These are phyloP conservation scores for Charaxes varanes DNA, from an alignment of 1,140 invertebrate genomes.

Conservation along the genomic window DNA sequence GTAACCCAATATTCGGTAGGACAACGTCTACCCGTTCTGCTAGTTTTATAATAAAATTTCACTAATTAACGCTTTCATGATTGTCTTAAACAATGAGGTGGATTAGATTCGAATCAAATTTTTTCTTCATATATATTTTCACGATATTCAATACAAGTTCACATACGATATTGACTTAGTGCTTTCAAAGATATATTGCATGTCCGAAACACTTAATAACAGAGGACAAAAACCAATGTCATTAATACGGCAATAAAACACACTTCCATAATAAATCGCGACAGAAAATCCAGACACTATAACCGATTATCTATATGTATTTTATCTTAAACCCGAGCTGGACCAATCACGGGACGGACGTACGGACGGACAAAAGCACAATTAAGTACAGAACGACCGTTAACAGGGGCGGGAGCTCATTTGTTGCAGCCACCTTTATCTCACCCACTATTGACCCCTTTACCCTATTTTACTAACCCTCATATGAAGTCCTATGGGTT, in stretches of 20 bases:
- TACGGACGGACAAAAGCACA: constrained; percentile 64
- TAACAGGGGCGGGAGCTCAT: constrained; percentile 62
- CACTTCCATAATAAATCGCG: constrained; percentile 13
- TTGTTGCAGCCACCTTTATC: constrained; percentile 70
- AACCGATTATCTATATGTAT: constrained; percentile 32
- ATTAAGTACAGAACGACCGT: constrained; percentile 64
- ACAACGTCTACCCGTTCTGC: no score
- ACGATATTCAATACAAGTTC: no score
- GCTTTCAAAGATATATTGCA: no score
- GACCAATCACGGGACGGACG: constrained; percentile 41
- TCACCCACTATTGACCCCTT: constrained; percentile 66
- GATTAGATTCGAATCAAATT: no score
- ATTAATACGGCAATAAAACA: constrained; percentile 17
- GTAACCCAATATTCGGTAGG: no score
- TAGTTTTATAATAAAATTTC: no score
- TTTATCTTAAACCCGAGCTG: constrained; percentile 43
- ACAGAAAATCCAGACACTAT: constrained; percentile 19
- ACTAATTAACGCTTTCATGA: no score
- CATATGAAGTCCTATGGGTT: constrained; percentile 21
- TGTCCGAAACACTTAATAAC: no score
- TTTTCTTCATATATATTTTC: no score
- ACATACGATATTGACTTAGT: no score
- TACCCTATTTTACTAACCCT: constrained; percentile 63
- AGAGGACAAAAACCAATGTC: neutral
- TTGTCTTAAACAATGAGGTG: no score